Evolutionary conservation across 1,140 invertebrate species (phyloP).

Genomic region (Drosophila dunni): DNA sequence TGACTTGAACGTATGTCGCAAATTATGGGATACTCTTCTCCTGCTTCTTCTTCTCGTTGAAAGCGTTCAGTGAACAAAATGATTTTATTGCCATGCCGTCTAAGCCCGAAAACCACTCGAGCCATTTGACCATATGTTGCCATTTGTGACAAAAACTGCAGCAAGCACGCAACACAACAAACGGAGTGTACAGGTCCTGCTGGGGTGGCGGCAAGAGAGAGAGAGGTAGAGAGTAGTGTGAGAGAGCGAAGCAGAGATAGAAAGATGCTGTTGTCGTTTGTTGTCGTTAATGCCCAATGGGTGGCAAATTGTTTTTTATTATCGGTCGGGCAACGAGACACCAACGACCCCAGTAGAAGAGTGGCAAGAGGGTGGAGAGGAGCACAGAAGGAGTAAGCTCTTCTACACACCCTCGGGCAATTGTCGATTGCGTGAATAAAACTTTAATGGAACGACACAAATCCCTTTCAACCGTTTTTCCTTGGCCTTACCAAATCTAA

Average conservation of each 20-base stretch:
- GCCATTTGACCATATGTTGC: conserved; percentile 76
- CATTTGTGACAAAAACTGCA: conserved; percentile 79
- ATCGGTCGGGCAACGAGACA: conserved; percentile 59
- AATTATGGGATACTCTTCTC: conserved; percentile 59
- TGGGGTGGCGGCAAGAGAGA: conserved; percentile 21
- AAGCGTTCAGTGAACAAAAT: conserved; percentile 81
- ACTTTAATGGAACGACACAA: conserved; percentile 84
- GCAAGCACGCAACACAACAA: conserved; percentile 47
- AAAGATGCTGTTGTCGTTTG: conserved; percentile 68
- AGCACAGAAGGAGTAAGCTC: conserved; percentile 61
- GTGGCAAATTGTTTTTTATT: conserved; percentile 85
- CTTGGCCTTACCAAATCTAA: conserved; percentile 80
- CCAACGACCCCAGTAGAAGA: neutral
- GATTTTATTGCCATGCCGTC: conserved; percentile 74
- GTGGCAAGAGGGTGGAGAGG: neutral
- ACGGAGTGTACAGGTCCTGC: neutral
- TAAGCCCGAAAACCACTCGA: conserved; percentile 56
- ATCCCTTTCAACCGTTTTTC: conserved; percentile 57
- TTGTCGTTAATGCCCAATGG: conserved; percentile 83
- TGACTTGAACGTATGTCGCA: conserved; percentile 79
- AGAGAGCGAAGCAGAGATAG: conserved; percentile 37
- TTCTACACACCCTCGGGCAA: conserved; percentile 22
- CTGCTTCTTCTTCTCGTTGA: conserved; percentile 24
- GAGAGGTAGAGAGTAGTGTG: conserved; percentile 16
- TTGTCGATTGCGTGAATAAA: conserved; percentile 82